Evolutionary conservation across 2,797 vertebrate genomes (phyloP).

Genomic region (Myripristis jacobus): DNA sequence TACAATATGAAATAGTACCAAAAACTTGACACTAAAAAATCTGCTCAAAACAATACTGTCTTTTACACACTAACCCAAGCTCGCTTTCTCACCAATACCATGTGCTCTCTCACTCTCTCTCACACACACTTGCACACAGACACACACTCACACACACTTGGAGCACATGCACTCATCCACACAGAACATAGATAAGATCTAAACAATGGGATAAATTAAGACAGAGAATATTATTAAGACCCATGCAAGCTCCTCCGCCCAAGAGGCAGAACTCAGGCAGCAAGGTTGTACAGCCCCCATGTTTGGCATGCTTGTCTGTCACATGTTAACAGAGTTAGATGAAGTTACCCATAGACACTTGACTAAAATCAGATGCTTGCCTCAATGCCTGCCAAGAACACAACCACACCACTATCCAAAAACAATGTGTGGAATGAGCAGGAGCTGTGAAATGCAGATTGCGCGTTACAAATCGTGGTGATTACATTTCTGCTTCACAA

Average conservation of each 20-base stretch:
- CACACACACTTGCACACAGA: conserved; percentile 25
- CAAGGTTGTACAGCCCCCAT: conserved; percentile 70
- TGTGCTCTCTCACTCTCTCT: conserved; percentile 22
- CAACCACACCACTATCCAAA: too few species aligned
- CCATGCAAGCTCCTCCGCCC: conserved; percentile 73
- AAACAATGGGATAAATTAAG: conserved; percentile 72
- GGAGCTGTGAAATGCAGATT: too few species aligned
- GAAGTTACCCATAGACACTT: conserved; percentile 64
- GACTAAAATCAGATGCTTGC: conserved; percentile 48
- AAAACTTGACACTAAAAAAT: conserved; percentile 80
- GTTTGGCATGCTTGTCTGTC: conserved; percentile 77
- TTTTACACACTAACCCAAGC: conserved; percentile 62
- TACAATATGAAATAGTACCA: conserved; percentile 81
- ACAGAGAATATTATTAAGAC: conserved; percentile 73
- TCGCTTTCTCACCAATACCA: conserved; percentile 52
- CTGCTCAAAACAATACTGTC: conserved; percentile 77
- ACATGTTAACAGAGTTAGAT: conserved; percentile 67
- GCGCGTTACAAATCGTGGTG: too few species aligned
- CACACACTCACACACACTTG: conserved; percentile 27
- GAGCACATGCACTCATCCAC: conserved; percentile 31
- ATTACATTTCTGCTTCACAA: too few species aligned
- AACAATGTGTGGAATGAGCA: too few species aligned
- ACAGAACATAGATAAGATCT: conserved; percentile 47
- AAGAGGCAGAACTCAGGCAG: conserved; percentile 74
- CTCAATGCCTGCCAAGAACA: background rate